Evolutionary conservation across 1,140 invertebrate genomes (phyloP).

Genomic region (Lutraria rhynchaena): DNA sequence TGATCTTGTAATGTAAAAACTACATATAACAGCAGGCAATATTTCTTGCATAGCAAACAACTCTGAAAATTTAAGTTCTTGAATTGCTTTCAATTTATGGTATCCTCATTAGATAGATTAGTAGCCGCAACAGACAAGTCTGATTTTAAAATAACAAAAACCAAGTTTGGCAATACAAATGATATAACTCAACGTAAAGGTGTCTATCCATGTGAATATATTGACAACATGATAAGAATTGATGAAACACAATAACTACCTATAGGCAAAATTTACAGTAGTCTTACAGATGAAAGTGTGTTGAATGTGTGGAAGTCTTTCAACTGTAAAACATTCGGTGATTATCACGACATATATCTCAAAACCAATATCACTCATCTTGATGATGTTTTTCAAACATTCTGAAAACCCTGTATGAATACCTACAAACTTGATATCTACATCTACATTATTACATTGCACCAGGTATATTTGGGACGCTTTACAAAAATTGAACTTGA

Average conservation of each 20-base stretch:
- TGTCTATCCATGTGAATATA: slow-evolving; percentile 75
- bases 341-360: slow-evolving; percentile 81
- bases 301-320: slow-evolving; percentile 68
- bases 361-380: slow-evolving; percentile 63
- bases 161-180: slow-evolving; percentile 26
- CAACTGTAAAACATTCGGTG: slow-evolving; percentile 74
- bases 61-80: slow-evolving; percentile 13
- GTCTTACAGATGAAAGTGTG: slow-evolving; percentile 48
- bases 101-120: not conserved
- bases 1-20: slow-evolving; percentile 6
- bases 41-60: slow-evolving; percentile 7
- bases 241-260: slow-evolving; percentile 67
- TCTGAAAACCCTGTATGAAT: slow-evolving; percentile 60
- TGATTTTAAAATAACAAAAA: slow-evolving; percentile 18
- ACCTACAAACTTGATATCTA: slow-evolving; percentile 64
- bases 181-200: slow-evolving; percentile 63
- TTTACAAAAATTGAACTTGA: slow-evolving; percentile 63
- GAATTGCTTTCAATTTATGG: slow-evolving; percentile 11
- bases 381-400: slow-evolving; percentile 67
- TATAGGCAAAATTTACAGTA: slow-evolving; percentile 66
- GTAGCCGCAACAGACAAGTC: not conserved
- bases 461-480: slow-evolving; percentile 59
- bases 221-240: slow-evolving; percentile 67
- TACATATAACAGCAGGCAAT: not conserved
- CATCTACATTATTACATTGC: slow-evolving; percentile 59